Percentiles rank a stretch among this genome's conserved stretches.
phyloP scores from a whole-genome alignment of 2,113 vertebrate species.

The Myxocyprinus asiaticus region DNA sequence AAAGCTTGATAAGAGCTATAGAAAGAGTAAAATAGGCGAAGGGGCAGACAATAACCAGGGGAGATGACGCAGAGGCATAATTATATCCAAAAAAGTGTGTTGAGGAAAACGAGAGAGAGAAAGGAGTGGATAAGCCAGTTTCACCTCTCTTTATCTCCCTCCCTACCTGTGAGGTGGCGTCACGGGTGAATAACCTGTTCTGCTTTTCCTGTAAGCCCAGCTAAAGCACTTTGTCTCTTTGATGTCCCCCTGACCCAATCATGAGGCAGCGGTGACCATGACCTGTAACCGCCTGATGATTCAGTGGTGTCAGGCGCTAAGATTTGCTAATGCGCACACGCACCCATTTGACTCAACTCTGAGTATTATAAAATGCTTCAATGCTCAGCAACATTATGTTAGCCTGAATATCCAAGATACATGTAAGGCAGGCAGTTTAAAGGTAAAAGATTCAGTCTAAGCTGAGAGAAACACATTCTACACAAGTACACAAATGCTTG shows the following conservation, averaged over 20 bases:
- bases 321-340: constrained; percentile 21
- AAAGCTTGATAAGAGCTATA: not conserved
- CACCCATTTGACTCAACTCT: constrained; percentile 11
- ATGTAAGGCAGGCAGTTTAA: too few relatives aligned
- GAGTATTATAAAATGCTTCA: too few relatives aligned
- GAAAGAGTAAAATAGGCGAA: not conserved
- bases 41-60: not conserved
- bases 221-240: not conserved
- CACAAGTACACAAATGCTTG: too few relatives aligned
- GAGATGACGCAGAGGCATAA: not conserved
- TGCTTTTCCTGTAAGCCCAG: constrained; percentile 6
- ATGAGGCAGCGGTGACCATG: constrained; percentile 44
- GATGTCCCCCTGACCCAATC: constrained; percentile 39
- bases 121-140: constrained; percentile 15
- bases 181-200: constrained; percentile 26
- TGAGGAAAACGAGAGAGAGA: not conserved
- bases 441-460: too few relatives aligned
- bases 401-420: too few relatives aligned
- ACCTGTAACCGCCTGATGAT: constrained; percentile 46
- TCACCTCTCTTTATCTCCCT: constrained; percentile 10
- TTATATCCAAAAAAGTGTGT: not conserved
- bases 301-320: constrained; percentile 24
- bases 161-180: constrained; percentile 16
- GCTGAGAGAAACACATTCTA: too few relatives aligned
- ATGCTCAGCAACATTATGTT: too few relatives aligned